A percentile compares a stretch with the other conserved stretches of the same genome.
Evolutionary conservation across 2,113 vertebrate species (phyloP).

Genomic region (Saccopteryx bilineata): DNA sequence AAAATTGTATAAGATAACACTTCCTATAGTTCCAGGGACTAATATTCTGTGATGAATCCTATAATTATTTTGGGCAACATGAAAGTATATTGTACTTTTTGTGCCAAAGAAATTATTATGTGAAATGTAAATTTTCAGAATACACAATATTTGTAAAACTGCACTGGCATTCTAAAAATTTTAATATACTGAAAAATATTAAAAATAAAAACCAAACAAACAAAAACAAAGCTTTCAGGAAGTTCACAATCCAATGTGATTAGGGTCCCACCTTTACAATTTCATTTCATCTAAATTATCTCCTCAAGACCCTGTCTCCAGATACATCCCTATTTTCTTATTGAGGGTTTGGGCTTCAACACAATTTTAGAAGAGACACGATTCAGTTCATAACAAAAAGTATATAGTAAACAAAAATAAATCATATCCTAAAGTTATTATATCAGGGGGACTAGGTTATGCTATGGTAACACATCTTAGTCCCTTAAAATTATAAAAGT

Average conservation of each 20-base stretch:
- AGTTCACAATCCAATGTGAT: not conserved
- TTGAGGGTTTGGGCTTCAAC: not conserved
- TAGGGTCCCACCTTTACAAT: not conserved
- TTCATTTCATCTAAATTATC: not conserved
- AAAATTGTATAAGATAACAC: not conserved
- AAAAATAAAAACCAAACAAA: slow-evolving; percentile 20
- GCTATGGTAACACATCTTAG: not conserved
- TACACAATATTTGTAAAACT: not conserved
- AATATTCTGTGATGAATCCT: slow-evolving; percentile 16
- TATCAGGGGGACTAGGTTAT: not conserved
- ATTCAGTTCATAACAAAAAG: not conserved
- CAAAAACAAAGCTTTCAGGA: not conserved
- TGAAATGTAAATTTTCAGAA: slow-evolving; percentile 28
- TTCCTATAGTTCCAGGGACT: not conserved
- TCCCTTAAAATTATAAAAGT: not conserved
- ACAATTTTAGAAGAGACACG: not conserved
- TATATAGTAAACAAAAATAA: not conserved
- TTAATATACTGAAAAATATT: not conserved
- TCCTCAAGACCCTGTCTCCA: not conserved
- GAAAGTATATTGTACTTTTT: slow-evolving; percentile 23
- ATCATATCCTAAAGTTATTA: not conserved
- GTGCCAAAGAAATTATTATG: not conserved
- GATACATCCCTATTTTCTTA: not conserved
- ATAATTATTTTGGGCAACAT: not conserved
- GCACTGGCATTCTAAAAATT: not conserved